Evolutionary conservation across 2,797 vertebrate genomes (phyloP).

Genomic region (Syngnathus rostellatus): DNA sequence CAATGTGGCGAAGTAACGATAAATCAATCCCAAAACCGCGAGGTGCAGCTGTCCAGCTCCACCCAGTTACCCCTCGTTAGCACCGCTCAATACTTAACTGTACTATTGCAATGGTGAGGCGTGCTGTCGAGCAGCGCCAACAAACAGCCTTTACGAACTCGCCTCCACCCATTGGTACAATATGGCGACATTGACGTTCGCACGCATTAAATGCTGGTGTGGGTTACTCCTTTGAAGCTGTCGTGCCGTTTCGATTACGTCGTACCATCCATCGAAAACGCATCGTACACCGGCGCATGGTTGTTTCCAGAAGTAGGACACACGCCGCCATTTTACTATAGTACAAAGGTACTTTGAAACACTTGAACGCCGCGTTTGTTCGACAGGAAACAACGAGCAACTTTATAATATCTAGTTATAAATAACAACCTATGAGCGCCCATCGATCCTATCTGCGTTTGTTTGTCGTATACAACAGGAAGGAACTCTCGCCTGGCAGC

Average conservation of each 20-base stretch:
- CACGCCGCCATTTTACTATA: conserved; percentile 78
- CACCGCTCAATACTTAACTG: neutral
- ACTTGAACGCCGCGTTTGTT: conserved; percentile 29
- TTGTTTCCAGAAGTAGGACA: conserved; percentile 68
- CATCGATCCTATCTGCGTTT: conserved; percentile 36
- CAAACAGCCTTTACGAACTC: neutral
- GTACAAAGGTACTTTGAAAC: conserved; percentile 64
- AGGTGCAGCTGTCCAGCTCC: neutral
- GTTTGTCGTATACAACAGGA: conserved; percentile 47
- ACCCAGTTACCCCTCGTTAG: neutral
- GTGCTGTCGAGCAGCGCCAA: neutral
- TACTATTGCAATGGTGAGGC: neutral
- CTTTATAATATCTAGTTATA: conserved; percentile 35
- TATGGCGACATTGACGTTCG: neutral
- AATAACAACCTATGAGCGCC: neutral
- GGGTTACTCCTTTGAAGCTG: neutral
- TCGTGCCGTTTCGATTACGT: neutral
- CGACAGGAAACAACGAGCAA: conserved; percentile 29
- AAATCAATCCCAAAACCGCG: conserved; percentile 31
- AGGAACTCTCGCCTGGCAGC: conserved; percentile 54
- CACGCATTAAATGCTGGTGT: neutral
- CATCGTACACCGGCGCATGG: neutral
- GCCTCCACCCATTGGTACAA: neutral
- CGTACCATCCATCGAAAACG: neutral
- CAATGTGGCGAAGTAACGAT: conserved; percentile 42